These are phyloP conservation scores for Tragelaphus buxtoni DNA, from an alignment of 2,113 vertebrate species.

Conservation along the genomic window DNA sequence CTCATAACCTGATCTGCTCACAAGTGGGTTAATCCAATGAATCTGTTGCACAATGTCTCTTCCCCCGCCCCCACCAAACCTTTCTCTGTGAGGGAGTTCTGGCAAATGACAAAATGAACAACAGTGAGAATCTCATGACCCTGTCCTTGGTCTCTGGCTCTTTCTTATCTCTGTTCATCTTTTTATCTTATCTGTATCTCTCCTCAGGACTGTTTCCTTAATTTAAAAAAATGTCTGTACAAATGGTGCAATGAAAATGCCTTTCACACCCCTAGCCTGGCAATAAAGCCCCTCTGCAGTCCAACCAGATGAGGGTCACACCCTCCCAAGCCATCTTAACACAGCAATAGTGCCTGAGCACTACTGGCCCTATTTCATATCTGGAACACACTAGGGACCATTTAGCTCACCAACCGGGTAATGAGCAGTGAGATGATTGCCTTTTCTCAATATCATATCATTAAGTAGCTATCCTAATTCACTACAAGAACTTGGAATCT, in stretches of 20 bases:
- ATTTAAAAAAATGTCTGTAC: background rate
- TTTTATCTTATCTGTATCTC: background rate
- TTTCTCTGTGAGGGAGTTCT: background rate
- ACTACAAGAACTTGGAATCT: conserved; percentile 2
- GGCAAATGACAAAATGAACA: background rate
- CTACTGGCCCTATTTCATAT: background rate
- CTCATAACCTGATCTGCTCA: background rate
- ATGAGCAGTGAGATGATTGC: background rate
- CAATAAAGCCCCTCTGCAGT: background rate
- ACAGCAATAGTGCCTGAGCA: background rate
- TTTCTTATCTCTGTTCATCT: background rate
- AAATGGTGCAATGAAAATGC: background rate
- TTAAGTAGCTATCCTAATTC: background rate
- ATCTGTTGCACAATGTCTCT: background rate
- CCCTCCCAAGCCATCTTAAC: background rate
- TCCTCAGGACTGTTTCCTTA: background rate
- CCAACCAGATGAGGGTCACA: background rate
- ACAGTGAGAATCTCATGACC: background rate
- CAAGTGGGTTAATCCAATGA: background rate
- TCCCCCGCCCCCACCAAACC: background rate
- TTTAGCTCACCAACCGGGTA: background rate
- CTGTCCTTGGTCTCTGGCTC: background rate
- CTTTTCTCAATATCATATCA: background rate
- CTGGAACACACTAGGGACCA: background rate
- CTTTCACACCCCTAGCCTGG: background rate